Evolutionary conservation across 2,888 invertebrate genomes (phyloP), one percentile per base, ranked within the genome.

Genomic region (Drosophila subquinaria): DNA sequence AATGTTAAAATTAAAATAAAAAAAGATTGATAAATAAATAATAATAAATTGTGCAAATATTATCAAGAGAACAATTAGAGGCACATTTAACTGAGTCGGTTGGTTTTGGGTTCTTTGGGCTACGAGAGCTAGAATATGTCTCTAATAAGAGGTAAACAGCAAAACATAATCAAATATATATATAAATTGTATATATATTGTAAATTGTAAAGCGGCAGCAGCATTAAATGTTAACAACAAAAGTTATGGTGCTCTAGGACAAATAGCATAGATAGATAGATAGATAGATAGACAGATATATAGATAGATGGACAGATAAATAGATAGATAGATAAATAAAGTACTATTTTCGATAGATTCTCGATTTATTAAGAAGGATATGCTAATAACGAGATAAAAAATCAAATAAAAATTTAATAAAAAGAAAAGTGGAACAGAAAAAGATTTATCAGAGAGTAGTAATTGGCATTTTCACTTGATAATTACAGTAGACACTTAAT

Each of bases 191-290:
- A 9, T 13, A n/a, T 60, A 47, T 47, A 6, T 60, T 61, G 59
- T 60, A 69, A 69, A 69, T 80, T 62, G 43, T 50, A 67, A 88
- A 82, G 89, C 81, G 62, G 69, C 72, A 79, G 87, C 81, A 70
- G 82, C 73, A 82, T 88, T 74, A 47, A 62, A 67, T 59, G 78
- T 89, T 89, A 89, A 89, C 82, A 89, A 89, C 85, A 77, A 69
- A 79, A 72, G 65, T 71, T 59, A 65, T 70, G 63, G 80, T 82
- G 74, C 77, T 85, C 77, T 86, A 82, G 50, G 67, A 77, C 66
- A 84, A 59, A 77, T 63, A 73, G 73, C 74, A 73, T 69, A 82
- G 62, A 72, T 78, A 67, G 60, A 69, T 75, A 69, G 57, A 40
- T 64, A 61, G 43, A 55, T 50, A 52, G 42, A 65, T 36, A 53